phyloP scores from a whole-genome alignment of 2,888 invertebrate genomes.

The Campoplex nolae region DNA sequence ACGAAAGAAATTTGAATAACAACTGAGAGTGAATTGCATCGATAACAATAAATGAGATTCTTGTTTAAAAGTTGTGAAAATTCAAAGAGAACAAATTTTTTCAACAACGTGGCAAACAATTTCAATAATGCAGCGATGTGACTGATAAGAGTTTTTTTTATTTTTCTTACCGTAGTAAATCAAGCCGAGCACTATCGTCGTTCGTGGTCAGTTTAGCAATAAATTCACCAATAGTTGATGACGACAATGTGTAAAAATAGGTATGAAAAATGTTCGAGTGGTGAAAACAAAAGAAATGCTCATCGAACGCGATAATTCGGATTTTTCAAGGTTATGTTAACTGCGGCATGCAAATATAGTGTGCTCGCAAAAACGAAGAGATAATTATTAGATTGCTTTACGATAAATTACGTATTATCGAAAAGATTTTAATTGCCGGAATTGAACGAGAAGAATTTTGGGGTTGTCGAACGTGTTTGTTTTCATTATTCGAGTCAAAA shows the following conservation, averaged over 20 bases:
- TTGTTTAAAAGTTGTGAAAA: background rate
- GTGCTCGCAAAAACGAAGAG: background rate
- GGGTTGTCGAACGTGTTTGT: too few species aligned
- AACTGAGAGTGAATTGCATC: background rate
- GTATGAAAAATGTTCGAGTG: background rate
- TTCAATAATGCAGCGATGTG: background rate
- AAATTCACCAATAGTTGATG: background rate
- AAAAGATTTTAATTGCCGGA: background rate
- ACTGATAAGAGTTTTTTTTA: background rate
- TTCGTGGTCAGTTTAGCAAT: background rate
- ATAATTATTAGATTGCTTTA: background rate
- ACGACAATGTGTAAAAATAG: background rate
- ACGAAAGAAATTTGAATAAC: background rate
- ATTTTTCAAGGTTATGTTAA: background rate
- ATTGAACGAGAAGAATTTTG: background rate
- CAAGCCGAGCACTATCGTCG: background rate
- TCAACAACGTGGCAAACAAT: background rate
- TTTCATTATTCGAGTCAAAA: background rate
- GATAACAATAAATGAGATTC: background rate
- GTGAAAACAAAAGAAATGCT: background rate
- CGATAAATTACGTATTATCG: background rate
- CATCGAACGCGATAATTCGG: background rate
- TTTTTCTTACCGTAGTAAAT: background rate
- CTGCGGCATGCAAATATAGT: background rate
- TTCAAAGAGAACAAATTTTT: background rate